Conservation (phyloP, 2,113 vertebrate species). For the Propithecus coquereli region DNA sequence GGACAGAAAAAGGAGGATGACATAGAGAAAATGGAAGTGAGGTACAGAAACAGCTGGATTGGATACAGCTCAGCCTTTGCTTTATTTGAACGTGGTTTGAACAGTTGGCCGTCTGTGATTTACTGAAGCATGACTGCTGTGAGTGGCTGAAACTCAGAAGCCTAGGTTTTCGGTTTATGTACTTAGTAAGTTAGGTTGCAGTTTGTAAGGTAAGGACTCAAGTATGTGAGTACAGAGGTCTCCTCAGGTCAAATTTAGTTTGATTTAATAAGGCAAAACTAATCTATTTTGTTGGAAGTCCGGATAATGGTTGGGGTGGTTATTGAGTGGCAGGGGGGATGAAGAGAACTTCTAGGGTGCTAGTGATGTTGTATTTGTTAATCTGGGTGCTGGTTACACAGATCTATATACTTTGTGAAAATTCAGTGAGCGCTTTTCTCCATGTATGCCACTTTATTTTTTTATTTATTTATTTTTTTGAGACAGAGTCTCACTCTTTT, state of each 20-base stretch:
- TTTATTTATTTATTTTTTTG: too few relatives aligned
- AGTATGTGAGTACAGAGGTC: neutral
- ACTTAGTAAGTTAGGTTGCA: neutral
- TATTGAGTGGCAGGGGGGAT: neutral
- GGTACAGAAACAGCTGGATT: too few relatives aligned
- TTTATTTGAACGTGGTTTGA: too few relatives aligned
- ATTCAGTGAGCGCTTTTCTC: neutral
- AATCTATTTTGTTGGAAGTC: neutral
- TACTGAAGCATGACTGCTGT: too few relatives aligned
- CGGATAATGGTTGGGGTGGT: neutral
- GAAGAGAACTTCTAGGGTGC: neutral
- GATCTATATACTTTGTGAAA: neutral
- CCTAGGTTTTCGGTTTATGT: too few relatives aligned
- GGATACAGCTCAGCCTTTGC: too few relatives aligned
- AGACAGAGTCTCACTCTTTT: too few relatives aligned
- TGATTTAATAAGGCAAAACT: neutral
- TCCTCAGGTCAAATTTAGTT: neutral
- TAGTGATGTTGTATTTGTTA: neutral
- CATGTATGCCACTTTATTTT: neutral
- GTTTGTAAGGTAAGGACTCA: neutral
- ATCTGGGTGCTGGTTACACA: neutral
- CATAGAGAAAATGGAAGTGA: too few relatives aligned
- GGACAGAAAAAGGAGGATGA: too few relatives aligned
- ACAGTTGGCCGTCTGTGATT: too few relatives aligned
- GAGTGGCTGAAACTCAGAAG: too few relatives aligned